Evolutionary conservation across 2,797 vertebrate species (phyloP).

Genomic region (Tenualosa ilisha): DNA sequence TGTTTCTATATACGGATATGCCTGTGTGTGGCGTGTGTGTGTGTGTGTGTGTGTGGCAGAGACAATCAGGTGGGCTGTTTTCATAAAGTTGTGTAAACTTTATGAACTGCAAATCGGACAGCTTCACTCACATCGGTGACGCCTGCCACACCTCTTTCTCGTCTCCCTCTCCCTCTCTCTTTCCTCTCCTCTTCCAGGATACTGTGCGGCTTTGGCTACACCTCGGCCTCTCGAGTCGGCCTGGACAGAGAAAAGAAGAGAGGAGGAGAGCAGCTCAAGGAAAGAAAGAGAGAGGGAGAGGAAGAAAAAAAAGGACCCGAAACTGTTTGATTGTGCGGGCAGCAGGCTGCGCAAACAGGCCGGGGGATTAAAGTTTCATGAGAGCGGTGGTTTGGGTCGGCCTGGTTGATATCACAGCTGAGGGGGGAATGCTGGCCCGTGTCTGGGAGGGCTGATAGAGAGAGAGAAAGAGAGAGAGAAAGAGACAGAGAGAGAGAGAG

Average conservation of each 20-base stretch:
- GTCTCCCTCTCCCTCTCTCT: slow-evolving; percentile 18
- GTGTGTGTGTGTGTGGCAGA: slow-evolving; percentile 17
- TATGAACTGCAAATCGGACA: slow-evolving; percentile 47
- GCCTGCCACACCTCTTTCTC: slow-evolving; percentile 26
- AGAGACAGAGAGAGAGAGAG: neutral
- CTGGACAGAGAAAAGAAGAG: slow-evolving; percentile 13
- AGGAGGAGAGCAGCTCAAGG: neutral
- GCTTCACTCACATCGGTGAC: neutral
- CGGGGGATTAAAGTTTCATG: slow-evolving; percentile 44
- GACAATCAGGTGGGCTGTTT: slow-evolving; percentile 57
- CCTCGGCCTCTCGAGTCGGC: slow-evolving; percentile 28
- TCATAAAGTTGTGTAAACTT: slow-evolving; percentile 60
- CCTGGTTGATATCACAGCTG: slow-evolving; percentile 41
- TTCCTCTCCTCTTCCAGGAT: slow-evolving; percentile 29
- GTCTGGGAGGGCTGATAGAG: neutral
- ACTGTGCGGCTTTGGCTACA: slow-evolving; percentile 48
- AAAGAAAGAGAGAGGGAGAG: neutral
- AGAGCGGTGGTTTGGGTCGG: slow-evolving; percentile 32
- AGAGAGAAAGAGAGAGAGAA: slow-evolving; percentile 29
- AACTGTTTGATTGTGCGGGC: slow-evolving; percentile 52
- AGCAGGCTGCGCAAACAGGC: slow-evolving; percentile 50
- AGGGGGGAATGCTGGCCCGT: neutral
- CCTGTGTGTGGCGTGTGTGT: neutral
- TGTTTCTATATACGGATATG: neutral
- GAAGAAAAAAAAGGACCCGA: neutral